A percentile compares a stretch with the other conserved stretches of the same genome.
These are phyloP conservation scores for Leucoma salicis DNA, from an alignment of 2,888 invertebrate genomes.

Conservation along the genomic window DNA sequence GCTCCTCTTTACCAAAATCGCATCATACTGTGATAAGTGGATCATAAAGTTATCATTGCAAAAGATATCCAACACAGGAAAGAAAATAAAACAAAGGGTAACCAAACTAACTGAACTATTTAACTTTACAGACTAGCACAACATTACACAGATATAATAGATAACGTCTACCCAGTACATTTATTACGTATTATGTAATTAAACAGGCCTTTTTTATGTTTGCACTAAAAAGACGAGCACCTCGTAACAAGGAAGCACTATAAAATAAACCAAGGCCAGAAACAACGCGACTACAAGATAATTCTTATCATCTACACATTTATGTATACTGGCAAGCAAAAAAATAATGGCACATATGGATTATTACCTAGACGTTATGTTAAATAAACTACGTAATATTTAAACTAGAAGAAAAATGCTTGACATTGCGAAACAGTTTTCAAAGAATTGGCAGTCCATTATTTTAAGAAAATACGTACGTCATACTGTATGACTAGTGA, in stretches of 20 bases:
- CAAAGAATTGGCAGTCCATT: background rate
- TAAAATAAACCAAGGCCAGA: constrained; percentile 47
- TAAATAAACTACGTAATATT: constrained; percentile 1
- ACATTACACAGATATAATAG: too few relatives aligned
- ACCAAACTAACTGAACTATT: too few relatives aligned
- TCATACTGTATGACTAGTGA: too few relatives aligned
- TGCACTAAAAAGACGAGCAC: constrained; percentile 19
- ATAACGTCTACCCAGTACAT: too few relatives aligned
- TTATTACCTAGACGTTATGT: constrained; percentile 5
- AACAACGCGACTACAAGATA: constrained; percentile 45
- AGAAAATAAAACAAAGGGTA: too few relatives aligned
- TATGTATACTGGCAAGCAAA: constrained; percentile 29
- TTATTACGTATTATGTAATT: background rate
- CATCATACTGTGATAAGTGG: too few relatives aligned
- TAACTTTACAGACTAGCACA: too few relatives aligned
- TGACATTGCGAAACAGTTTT: background rate
- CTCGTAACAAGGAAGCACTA: constrained; percentile 47
- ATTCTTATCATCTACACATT: constrained; percentile 47
- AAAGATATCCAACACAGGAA: too few relatives aligned
- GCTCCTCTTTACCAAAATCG: too few relatives aligned
- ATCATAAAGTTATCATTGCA: too few relatives aligned
- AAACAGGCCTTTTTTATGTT: background rate
- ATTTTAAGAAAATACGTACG: too few relatives aligned
- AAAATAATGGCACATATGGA: constrained; percentile 11
- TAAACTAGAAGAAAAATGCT: background rate